Evolutionary conservation across 1,140 invertebrate species (phyloP), one percentile per base, ranked within the genome.

Genomic region (Drosophila mayri): DNA sequence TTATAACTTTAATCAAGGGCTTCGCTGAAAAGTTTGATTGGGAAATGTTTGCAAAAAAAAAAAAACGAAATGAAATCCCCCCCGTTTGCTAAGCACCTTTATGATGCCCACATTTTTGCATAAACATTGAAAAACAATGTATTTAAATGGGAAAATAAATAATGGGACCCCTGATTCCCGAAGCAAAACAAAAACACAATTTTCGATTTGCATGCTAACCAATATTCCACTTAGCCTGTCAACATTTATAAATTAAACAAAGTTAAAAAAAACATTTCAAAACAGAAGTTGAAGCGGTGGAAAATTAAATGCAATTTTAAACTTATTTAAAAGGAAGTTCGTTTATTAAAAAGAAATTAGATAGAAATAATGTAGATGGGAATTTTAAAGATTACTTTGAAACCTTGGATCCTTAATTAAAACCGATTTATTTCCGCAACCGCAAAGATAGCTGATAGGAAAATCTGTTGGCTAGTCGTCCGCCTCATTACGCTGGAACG

Each of bases 401-500:
- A 7, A 5, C 14, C 52, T 22, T 55, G 6, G 4, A 7, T 6
- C 9, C 9, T 55, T 25, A 66, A 50, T 55, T 54, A 38, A 35
- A 54, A 38, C 38, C 66, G 11, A 60, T 72, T 60, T 37, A 35
- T 37, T 32, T n/a, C 0, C 28, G 25, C 28, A 37, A 61, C 67
- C 32, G 12, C 38, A 67, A 9, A 8, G 35, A 68, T n/a, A 49
- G 61, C 32, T 35, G 60, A 72, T 30, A 49, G 64, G 40, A 46
- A 41, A 74, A 71, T 66, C 68, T 61, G 63, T 80, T 80, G 71
- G 76, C 59, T 49, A 74, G 55, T 35, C 47, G 55, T 71, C 25
- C 47, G 81, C 60, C 78, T 77, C 80, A 88, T 84, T 84, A 76
- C 67, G 47, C 72, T 46, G 61, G 18, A 38, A 66, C 54, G 41